Evolutionary conservation across 2,113 vertebrate genomes (phyloP).

Genomic region (Tachysurus vachellii): DNA sequence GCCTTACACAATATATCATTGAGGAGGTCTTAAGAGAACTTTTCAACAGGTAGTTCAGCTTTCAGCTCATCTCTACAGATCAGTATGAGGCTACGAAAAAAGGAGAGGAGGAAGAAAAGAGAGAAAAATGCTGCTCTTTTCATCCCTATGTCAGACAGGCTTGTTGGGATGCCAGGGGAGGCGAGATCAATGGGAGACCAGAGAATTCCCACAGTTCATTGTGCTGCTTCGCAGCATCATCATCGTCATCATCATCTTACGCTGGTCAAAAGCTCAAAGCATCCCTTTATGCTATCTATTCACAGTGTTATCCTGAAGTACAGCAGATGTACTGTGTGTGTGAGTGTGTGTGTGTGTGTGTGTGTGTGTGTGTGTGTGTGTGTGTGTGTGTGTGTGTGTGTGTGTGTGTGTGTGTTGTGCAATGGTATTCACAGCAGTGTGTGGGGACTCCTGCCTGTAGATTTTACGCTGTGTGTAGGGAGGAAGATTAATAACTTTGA

Average conservation of each 20-base stretch:
- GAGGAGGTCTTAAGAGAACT: constrained; percentile 80
- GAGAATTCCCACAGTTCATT: constrained; percentile 81
- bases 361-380: constrained; percentile 30
- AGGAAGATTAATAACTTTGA: constrained; percentile 66
- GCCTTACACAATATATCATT: constrained; percentile 81
- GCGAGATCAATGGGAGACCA: constrained; percentile 76
- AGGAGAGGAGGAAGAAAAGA: constrained; percentile 65
- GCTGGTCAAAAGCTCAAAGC: constrained; percentile 74
- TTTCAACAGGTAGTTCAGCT: constrained; percentile 85
- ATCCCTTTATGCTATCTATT: constrained; percentile 78
- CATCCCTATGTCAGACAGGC: constrained; percentile 71
- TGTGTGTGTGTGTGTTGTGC: constrained; percentile 50
- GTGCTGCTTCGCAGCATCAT: constrained; percentile 70
- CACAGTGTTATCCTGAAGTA: constrained; percentile 72
- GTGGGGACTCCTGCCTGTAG: constrained; percentile 65
- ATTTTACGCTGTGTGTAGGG: constrained; percentile 62
- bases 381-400: constrained; percentile 39
- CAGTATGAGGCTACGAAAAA: constrained; percentile 59
- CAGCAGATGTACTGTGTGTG: constrained; percentile 63
- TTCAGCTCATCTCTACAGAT: constrained; percentile 75
- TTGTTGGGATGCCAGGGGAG: constrained; percentile 68
- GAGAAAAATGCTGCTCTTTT: constrained; percentile 74
- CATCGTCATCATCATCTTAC: constrained; percentile 56
- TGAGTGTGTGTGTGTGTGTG: too few relatives aligned
- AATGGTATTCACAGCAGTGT: constrained; percentile 66